phyloP scores from a whole-genome alignment of 2,888 invertebrate species.

The Tanypteryx hageni region DNA sequence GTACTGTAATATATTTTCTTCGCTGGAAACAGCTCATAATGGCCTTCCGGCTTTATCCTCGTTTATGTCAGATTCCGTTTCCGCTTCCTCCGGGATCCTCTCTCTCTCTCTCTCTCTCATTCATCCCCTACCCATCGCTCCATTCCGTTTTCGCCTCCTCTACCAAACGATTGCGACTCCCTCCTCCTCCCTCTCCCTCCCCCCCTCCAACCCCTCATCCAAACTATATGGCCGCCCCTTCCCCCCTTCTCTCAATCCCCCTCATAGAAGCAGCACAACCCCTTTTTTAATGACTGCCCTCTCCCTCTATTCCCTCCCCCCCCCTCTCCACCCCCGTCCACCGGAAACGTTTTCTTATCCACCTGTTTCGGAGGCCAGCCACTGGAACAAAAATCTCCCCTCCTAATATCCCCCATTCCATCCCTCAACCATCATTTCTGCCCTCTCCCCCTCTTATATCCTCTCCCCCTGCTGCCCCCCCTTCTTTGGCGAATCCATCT shows the following conservation, averaged over 20 bases:
- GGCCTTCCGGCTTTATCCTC: conserved; percentile 42
- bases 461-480: background rate
- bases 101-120: background rate
- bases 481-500: background rate
- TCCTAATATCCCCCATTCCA: background rate
- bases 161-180: background rate
- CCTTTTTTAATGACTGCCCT: conserved; percentile 27
- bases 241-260: background rate
- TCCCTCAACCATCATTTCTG: background rate
- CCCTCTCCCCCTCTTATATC: background rate
- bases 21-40: conserved; percentile 49
- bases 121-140: background rate
- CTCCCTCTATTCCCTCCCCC: background rate
- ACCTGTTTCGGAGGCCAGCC: conserved; percentile 63
- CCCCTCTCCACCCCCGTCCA: conserved; percentile 16
- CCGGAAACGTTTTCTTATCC: conserved; percentile 63
- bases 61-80: conserved; percentile 23
- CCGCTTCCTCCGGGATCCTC: conserved; percentile 41
- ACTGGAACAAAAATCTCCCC: conserved; percentile 54
- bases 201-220: background rate
- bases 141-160: background rate
- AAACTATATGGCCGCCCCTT: background rate
- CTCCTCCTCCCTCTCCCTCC: too few relatives aligned
- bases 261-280: background rate
- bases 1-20: conserved; percentile 42